These are phyloP conservation scores for Lingula anatina DNA, from an alignment of 2,888 invertebrate genomes.

Conservation along the genomic window DNA sequence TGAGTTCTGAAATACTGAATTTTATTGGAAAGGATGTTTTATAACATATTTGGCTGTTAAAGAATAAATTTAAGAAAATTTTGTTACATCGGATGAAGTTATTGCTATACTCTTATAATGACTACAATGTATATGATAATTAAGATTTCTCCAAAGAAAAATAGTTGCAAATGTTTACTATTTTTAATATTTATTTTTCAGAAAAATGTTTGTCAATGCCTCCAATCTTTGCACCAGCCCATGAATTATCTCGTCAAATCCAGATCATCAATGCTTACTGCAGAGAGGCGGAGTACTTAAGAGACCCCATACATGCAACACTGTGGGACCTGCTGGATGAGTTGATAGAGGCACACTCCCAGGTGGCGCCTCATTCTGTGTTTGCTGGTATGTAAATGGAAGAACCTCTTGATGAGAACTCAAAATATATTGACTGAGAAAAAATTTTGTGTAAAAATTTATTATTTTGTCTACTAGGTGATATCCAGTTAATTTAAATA, in stretches of 20 bases:
- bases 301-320: conserved; percentile 38
- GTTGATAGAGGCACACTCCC: conserved; percentile 33
- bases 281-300: conserved; percentile 38
- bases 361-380: conserved; percentile 33
- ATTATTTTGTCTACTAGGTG: neutral
- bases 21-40: too few relatives aligned
- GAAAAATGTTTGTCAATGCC: conserved; percentile 32
- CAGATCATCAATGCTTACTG: conserved; percentile 43
- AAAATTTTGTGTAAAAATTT: too few relatives aligned
- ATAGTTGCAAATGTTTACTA: too few relatives aligned
- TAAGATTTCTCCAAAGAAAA: too few relatives aligned
- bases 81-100: too few relatives aligned
- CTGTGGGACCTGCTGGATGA: conserved; percentile 43
- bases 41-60: too few relatives aligned
- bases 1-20: conserved; percentile 13
- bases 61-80: too few relatives aligned
- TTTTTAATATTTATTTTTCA: too few relatives aligned
- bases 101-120: too few relatives aligned
- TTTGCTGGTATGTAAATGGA: conserved; percentile 34
- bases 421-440: too few relatives aligned
- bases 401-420: too few relatives aligned
- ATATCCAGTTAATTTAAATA: neutral
- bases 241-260: conserved; percentile 39
- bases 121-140: too few relatives aligned
- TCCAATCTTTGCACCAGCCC: conserved; percentile 42